Evolutionary conservation across 2,888 invertebrate species (phyloP), one percentile per base, ranked within the genome.

Genomic region (Drosophila atroscutellata): DNA sequence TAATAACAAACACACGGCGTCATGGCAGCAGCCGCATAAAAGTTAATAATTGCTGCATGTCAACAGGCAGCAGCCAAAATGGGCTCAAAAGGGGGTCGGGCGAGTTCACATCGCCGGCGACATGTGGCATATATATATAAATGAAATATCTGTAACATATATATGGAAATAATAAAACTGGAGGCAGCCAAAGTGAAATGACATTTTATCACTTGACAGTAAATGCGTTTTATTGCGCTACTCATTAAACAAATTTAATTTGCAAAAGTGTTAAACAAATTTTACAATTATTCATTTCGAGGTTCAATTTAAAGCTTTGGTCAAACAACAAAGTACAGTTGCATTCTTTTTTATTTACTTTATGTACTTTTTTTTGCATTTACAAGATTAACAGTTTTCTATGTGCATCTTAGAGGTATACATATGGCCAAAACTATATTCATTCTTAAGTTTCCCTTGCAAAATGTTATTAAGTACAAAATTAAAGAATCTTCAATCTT

Each of bases 161-260:
- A 34, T 54, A 61, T 49, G 20, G 24, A 67, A 47, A 74, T 63
- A 68, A 62, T 71, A 72, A 66, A 68, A 65, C 52, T 65, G 64
- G 65, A 61, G 55, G 75, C 66, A 50, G 50, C 58, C 77, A 72
- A 67, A 72, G 72, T 75, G 82, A 75, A 81, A 83, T 79, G 81
- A 75, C 89, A 82, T 87, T 86, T 90, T 91, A 89, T 91, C 91
- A 91, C 89, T 89, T 89, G 91, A 86, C 87, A 91, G 87, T 90
- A 83, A 91, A 90, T 90, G 86, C 90, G 74, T 81, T 91, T 91
- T 90, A 90, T 91, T 91, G 86, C 86, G 72, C 59, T 76, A 60
- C 90, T 89, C 90, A 90, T 91, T 90, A 83, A 89, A 90, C 72
- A 90, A 77, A 90, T 86, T 89, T 81, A 90, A 86, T 86, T 89